phyloP scores from a whole-genome alignment of 2,113 vertebrate species.

The Tyrannus savana region DNA sequence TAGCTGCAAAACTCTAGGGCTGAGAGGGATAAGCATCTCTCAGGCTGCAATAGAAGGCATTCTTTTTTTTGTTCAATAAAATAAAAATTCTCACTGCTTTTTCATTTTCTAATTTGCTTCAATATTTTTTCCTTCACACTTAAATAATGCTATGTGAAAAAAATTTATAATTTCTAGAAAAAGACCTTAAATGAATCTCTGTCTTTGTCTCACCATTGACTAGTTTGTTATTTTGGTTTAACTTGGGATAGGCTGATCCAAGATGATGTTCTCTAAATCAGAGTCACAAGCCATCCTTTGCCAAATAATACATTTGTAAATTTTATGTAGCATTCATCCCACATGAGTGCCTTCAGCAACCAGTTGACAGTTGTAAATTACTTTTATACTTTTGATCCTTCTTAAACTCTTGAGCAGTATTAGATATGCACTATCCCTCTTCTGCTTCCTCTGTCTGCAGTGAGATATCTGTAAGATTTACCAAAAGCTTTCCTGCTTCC shows the following conservation, averaged over 20 bases:
- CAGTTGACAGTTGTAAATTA: neutral
- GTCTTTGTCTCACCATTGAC: neutral
- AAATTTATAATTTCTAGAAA: neutral
- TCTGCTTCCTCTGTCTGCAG: neutral
- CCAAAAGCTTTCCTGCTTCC: constrained; percentile 38
- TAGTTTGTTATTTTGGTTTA: neutral
- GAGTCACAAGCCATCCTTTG: neutral
- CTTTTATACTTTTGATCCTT: neutral
- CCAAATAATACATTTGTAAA: neutral
- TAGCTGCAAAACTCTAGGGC: neutral
- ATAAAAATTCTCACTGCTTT: neutral
- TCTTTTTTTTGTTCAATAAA: neutral
- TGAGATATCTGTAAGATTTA: neutral
- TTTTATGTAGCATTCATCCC: neutral
- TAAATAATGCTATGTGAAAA: neutral
- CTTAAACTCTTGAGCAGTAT: neutral
- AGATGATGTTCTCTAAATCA: neutral
- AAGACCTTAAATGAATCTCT: neutral
- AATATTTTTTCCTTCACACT: neutral
- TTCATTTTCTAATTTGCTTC: neutral
- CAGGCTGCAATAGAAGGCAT: neutral
- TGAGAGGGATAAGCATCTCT: neutral
- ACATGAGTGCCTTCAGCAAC: neutral
- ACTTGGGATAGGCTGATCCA: neutral
- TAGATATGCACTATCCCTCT: neutral